Evolutionary conservation across 2,113 vertebrate genomes (phyloP).

Genomic region (Phainopepla nitens): DNA sequence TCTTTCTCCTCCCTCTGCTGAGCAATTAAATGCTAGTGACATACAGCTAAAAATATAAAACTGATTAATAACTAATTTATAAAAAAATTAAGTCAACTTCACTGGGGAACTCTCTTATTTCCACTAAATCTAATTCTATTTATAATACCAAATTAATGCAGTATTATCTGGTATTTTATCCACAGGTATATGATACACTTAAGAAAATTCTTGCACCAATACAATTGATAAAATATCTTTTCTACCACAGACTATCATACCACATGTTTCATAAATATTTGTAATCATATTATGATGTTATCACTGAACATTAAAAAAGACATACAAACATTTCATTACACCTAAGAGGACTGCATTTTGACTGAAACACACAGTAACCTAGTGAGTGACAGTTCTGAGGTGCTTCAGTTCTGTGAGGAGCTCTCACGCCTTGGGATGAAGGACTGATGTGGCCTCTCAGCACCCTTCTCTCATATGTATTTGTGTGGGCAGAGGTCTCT

Average conservation of each 20-base stretch:
- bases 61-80: constrained; percentile 36
- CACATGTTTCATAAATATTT: background rate
- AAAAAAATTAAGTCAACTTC: constrained; percentile 18
- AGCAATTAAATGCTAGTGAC: constrained; percentile 5
- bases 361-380: background rate
- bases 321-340: background rate
- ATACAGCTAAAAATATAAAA: constrained; percentile 54
- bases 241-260: background rate
- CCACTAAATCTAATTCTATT: background rate
- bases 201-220: background rate
- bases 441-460: background rate
- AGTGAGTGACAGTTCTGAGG: background rate
- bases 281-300: background rate
- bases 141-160: background rate
- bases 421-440: background rate
- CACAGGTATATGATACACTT: background rate
- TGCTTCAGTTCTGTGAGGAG: background rate
- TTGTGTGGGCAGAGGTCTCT: background rate
- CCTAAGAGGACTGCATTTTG: background rate
- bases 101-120: background rate
- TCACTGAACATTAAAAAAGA: background rate
- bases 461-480: fast-evolving
- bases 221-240: background rate
- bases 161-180: background rate
- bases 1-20: background rate